Conservation (phyloP, 2,797 vertebrate species). For the Dromococcyx pavoninus region DNA sequence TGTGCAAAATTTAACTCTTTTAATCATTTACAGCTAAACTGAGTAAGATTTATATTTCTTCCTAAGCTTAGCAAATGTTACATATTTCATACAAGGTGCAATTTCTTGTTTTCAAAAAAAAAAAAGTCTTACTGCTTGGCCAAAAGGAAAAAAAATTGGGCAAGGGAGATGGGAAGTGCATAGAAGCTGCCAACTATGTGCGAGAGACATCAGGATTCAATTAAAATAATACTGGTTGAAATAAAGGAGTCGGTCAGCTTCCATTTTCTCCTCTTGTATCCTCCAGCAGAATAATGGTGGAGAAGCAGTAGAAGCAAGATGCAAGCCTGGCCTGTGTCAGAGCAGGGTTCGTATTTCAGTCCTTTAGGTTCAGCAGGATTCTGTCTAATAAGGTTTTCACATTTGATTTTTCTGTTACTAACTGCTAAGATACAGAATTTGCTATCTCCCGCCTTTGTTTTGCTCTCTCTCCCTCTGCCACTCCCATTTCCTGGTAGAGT, state of each 20-base stretch:
- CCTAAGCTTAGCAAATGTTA: background rate
- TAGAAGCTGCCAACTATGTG: background rate
- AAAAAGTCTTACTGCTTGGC: background rate
- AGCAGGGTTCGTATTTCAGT: background rate
- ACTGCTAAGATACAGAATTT: background rate
- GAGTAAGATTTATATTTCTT: background rate
- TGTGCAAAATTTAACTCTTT: background rate
- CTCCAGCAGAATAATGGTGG: background rate
- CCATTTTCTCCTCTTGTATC: background rate
- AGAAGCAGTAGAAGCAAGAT: background rate
- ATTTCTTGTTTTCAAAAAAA: background rate
- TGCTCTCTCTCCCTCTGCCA: background rate
- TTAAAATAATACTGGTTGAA: background rate
- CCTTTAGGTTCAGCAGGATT: background rate
- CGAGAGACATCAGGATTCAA: background rate
- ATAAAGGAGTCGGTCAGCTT: background rate
- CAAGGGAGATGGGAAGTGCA: fast-evolving
- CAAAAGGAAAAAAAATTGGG: background rate
- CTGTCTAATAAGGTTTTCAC: background rate
- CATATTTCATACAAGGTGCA: background rate
- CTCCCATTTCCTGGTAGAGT: background rate
- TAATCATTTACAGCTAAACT: background rate
- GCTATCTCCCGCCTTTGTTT: background rate
- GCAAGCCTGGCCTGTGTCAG: background rate
- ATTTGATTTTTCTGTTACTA: background rate